Percentiles rank a stretch among this genome's conserved stretches.
These are phyloP conservation scores for Sphaerophoria taeniata DNA, from an alignment of 2,888 invertebrate genomes.

Conservation along the genomic window DNA sequence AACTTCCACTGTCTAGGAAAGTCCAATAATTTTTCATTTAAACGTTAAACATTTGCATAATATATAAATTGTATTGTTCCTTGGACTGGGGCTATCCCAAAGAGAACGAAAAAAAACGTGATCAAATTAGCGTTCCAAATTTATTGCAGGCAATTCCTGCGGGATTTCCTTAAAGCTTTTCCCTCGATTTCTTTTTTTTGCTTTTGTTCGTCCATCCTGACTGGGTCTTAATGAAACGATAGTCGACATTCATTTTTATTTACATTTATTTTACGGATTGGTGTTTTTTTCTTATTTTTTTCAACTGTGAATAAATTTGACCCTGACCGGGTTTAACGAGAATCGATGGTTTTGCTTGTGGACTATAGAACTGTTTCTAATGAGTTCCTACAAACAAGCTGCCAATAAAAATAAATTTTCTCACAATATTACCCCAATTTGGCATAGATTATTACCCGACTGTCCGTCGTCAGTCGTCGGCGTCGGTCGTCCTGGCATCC, in stretches of 20 bases:
- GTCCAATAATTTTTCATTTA: conserved; percentile 63
- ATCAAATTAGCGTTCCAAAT: conserved; percentile 68
- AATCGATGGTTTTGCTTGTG: conserved; percentile 34
- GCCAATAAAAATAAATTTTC: conserved; percentile 61
- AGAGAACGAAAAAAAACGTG: conserved; percentile 25
- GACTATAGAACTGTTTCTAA: conserved; percentile 18
- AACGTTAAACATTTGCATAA: neutral
- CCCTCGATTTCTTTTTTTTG: neutral
- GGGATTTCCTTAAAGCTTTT: conserved; percentile 20
- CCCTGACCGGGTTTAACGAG: conserved; percentile 43
- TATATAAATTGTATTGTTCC: conserved; percentile 39
- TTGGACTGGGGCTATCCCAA: neutral
- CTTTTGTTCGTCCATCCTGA: neutral
- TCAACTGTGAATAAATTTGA: conserved; percentile 5
- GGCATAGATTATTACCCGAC: conserved; percentile 46
- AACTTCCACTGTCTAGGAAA: neutral
- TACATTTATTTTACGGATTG: conserved; percentile 55
- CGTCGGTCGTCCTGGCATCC: neutral
- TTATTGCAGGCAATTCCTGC: conserved; percentile 47
- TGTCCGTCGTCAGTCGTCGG: neutral
- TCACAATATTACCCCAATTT: conserved; percentile 63
- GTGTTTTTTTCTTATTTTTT: conserved; percentile 18
- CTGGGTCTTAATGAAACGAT: conserved; percentile 60
- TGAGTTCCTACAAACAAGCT: conserved; percentile 47
- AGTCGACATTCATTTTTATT: conserved; percentile 64